Evolutionary conservation across 2,113 vertebrate genomes (phyloP).

Genomic region (Eretmochelys imbricata): DNA sequence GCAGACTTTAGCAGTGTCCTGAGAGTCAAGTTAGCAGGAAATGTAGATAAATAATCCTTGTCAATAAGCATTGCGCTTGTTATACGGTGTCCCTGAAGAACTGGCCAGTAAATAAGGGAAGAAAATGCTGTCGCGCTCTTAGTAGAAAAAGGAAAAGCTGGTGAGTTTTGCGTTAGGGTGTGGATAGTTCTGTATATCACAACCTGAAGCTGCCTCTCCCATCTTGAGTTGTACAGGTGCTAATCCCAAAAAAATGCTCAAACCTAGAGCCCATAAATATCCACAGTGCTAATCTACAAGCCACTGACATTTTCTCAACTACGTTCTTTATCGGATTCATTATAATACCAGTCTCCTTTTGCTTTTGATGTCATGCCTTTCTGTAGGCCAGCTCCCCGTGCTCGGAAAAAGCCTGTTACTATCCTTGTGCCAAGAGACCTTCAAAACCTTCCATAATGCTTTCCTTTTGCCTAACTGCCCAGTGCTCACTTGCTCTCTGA

Average conservation of each 20-base stretch:
- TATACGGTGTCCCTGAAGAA: neutral
- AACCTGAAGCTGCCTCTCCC: neutral
- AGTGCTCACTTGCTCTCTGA: neutral
- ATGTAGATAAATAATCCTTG: neutral
- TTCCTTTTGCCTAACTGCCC: neutral
- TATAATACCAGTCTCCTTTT: neutral
- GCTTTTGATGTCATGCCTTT: neutral
- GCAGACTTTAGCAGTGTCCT: neutral
- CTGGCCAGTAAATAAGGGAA: neutral
- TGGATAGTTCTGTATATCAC: neutral
- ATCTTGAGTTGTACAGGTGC: neutral
- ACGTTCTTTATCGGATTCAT: neutral
- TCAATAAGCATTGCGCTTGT: neutral
- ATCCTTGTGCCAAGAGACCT: neutral
- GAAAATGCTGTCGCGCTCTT: neutral
- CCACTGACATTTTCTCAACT: fast-evolving
- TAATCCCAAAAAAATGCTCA: constrained; percentile 9
- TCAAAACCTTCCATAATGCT: neutral
- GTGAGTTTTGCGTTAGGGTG: neutral
- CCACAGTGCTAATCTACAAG: neutral
- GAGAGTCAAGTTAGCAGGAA: neutral
- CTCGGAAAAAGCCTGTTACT: neutral
- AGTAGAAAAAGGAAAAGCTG: neutral
- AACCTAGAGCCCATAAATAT: neutral
- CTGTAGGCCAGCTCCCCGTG: neutral